Percentiles rank a stretch among this genome's conserved stretches.
These are phyloP conservation scores for Mermis nigrescens DNA, from an alignment of 2,888 invertebrate species.

Conservation along the genomic window DNA sequence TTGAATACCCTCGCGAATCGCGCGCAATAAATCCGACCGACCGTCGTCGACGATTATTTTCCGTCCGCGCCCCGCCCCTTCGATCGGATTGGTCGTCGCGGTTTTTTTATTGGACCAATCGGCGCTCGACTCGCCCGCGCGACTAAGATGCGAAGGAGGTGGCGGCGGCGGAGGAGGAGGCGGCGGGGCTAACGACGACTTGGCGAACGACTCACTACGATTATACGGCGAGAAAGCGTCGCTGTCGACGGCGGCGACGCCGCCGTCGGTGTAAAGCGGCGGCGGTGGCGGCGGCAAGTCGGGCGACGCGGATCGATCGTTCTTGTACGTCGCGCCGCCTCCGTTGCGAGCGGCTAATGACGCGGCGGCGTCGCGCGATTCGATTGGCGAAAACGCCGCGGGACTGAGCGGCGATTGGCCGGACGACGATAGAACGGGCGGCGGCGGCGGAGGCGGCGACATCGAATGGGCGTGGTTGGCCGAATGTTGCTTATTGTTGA, in stretches of 20 bases:
- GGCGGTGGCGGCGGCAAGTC: constrained; percentile 27
- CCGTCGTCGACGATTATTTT: constrained; percentile 1
- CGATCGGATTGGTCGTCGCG: neutral
- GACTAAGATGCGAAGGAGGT: neutral
- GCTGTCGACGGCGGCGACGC: neutral
- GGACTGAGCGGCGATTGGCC: neutral
- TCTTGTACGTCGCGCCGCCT: neutral
- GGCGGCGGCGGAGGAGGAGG: constrained; percentile 19
- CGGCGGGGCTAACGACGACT: constrained; percentile 12
- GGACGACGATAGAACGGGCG: neutral
- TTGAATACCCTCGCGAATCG: constrained; percentile 25
- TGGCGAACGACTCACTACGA: neutral
- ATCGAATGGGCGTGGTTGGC: too few species aligned
- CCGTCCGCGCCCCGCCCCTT: neutral
- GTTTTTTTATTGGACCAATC: neutral
- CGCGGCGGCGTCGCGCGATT: neutral
- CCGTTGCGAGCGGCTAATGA: neutral
- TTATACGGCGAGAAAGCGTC: neutral
- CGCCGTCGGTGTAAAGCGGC: constrained; percentile 10
- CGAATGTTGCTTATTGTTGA: too few species aligned
- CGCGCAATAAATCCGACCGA: constrained; percentile 20
- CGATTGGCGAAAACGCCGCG: neutral
- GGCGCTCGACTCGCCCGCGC: neutral
- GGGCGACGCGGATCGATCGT: constrained; percentile 10
- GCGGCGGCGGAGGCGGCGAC: neutral